A percentile compares a stretch with the other conserved stretches of the same genome.
Evolutionary conservation across 2,888 invertebrate species (phyloP).

Genomic region (Gibbula magus): DNA sequence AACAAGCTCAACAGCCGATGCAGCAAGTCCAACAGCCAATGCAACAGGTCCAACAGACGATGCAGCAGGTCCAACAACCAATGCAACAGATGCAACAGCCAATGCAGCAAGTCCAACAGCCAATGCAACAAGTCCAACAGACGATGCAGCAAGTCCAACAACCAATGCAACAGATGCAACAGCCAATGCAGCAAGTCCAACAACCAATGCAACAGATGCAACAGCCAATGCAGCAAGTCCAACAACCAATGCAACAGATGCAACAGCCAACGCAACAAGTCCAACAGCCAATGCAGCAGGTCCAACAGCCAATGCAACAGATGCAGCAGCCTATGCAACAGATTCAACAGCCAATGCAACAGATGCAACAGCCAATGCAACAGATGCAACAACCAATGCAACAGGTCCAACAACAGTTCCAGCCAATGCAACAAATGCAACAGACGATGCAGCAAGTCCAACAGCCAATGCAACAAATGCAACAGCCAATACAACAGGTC

Average conservation of each 20-base stretch:
- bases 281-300: background rate
- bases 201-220: slow-evolving; percentile 19
- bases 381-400: background rate
- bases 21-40: slow-evolving; percentile 2
- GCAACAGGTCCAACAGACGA: background rate
- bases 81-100: background rate
- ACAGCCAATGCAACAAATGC: slow-evolving; percentile 15
- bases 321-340: slow-evolving; percentile 1
- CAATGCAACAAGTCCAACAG: slow-evolving; percentile 18
- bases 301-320: background rate
- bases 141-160: background rate
- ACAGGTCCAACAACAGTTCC: slow-evolving; percentile 11
- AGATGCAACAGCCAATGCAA: background rate
- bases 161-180: slow-evolving; percentile 9
- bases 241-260: background rate
- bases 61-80: slow-evolving; percentile 19
- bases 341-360: slow-evolving; percentile 1
- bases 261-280: background rate
- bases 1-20: slow-evolving; percentile 22
- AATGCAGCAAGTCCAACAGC: slow-evolving; percentile 2
- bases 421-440: slow-evolving; percentile 14
- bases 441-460: background rate
- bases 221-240: background rate
- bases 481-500: background rate
- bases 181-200: background rate